These are phyloP conservation scores for Dromaius novaehollandiae DNA, from an alignment of 2,113 vertebrate species.

Conservation along the genomic window DNA sequence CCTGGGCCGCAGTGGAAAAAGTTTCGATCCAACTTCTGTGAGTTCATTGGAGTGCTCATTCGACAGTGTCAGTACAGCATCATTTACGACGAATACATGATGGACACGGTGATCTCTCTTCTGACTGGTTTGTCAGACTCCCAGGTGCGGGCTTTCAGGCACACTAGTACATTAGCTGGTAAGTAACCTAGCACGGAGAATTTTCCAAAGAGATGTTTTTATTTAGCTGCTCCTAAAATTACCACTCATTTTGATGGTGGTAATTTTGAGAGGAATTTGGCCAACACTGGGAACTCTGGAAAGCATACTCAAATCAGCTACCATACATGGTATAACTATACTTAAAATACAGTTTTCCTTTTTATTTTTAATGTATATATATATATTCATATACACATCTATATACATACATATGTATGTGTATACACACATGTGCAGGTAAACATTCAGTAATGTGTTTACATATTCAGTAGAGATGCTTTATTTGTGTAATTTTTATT, in stretches of 20 bases:
- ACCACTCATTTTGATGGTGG: neutral
- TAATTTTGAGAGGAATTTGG: neutral
- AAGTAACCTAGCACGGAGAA: constrained; percentile 40
- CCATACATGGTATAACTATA: fast-evolving
- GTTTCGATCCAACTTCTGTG: constrained; percentile 98
- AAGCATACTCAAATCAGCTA: neutral
- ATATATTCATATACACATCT: too few species aligned
- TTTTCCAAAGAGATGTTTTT: neutral
- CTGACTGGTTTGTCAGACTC: constrained; percentile 98
- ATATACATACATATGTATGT: too few species aligned
- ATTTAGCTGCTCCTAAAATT: neutral
- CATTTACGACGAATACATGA: constrained; percentile 99
- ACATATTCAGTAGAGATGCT: neutral
- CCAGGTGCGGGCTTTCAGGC: constrained; percentile 98
- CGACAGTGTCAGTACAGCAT: constrained; percentile 99
- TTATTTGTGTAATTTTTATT: neutral
- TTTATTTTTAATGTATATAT: too few species aligned
- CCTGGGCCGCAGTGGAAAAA: constrained; percentile 99
- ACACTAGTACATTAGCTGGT: constrained; percentile 98
- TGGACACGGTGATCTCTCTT: constrained; percentile 98
- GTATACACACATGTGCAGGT: neutral
- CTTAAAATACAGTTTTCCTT: neutral
- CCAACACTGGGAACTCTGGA: neutral
- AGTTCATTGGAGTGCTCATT: constrained; percentile 97
- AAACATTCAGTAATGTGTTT: neutral